These are phyloP conservation scores for Nebria brevicollis DNA, from an alignment of 2,888 invertebrate genomes.

Conservation along the genomic window DNA sequence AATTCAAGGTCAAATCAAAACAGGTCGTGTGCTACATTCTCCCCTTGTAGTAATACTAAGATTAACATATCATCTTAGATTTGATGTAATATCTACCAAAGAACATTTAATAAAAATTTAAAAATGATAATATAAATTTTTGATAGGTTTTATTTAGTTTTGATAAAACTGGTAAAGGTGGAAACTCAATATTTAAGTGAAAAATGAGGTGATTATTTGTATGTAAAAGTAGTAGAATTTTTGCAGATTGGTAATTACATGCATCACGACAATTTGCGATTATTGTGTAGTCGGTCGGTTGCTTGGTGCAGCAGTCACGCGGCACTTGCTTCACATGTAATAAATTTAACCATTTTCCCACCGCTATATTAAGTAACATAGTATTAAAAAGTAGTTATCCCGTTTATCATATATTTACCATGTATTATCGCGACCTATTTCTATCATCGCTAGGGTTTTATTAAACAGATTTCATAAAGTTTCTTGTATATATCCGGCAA, in stretches of 20 bases:
- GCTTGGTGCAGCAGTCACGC: constrained; percentile 3
- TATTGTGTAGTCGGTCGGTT: background rate
- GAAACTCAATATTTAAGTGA: background rate
- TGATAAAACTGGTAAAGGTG: background rate
- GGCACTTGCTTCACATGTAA: constrained; percentile 15
- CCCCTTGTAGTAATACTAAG: background rate
- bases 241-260: background rate
- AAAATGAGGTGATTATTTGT: background rate
- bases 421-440: constrained; percentile 23
- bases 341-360: constrained; percentile 4
- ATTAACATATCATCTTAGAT: background rate
- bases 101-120: background rate
- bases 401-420: constrained; percentile 24
- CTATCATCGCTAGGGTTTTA: constrained; percentile 13
- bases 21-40: constrained; percentile 44
- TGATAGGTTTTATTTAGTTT: background rate
- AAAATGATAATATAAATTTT: too few species aligned
- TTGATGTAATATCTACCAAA: background rate
- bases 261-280: background rate
- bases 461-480: constrained; percentile 15
- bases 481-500: constrained; percentile 14
- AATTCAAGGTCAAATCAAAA: constrained; percentile 46
- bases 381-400: constrained; percentile 36
- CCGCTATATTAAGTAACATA: constrained; percentile 19
- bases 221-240: background rate